A percentile compares a stretch with the other conserved stretches of the same genome.
These are phyloP conservation scores for Megaleporinus macrocephalus DNA, from an alignment of 2,113 vertebrate genomes.

Conservation along the genomic window DNA sequence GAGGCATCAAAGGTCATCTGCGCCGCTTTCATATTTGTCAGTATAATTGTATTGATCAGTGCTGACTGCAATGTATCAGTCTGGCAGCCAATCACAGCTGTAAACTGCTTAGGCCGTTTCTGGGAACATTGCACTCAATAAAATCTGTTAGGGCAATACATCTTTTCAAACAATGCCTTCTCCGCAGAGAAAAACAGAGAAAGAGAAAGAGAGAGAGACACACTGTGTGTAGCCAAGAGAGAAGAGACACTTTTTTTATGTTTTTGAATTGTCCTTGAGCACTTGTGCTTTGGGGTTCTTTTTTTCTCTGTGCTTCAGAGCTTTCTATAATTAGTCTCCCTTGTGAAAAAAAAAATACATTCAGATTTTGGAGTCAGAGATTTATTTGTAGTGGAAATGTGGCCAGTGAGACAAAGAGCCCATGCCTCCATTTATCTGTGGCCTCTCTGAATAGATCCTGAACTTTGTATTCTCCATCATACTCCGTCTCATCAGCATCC, in stretches of 20 bases:
- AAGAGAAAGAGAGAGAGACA: constrained; percentile 10
- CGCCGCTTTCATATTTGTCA: constrained; percentile 38
- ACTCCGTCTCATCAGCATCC: neutral
- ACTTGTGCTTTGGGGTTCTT: constrained; percentile 31
- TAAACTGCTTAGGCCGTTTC: constrained; percentile 26
- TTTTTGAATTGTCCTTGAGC: constrained; percentile 49
- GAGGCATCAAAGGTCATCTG: constrained; percentile 17
- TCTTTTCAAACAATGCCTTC: constrained; percentile 40
- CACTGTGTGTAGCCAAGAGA: neutral
- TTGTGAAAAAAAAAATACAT: constrained; percentile 31
- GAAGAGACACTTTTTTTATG: constrained; percentile 32
- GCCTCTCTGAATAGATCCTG: neutral
- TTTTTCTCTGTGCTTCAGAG: constrained; percentile 9
- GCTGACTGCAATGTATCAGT: constrained; percentile 44
- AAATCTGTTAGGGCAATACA: constrained; percentile 22
- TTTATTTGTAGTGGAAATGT: constrained; percentile 52
- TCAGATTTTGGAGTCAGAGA: constrained; percentile 33
- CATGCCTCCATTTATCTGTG: constrained; percentile 20
- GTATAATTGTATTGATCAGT: constrained; percentile 45
- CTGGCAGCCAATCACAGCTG: constrained; percentile 45
- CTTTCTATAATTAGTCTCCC: constrained; percentile 55
- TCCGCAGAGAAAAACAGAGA: constrained; percentile 2
- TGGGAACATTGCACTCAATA: constrained; percentile 41
- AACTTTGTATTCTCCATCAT: constrained; percentile 2
- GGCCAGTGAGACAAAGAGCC: constrained; percentile 23